Conservation (phyloP, 2,797 vertebrate genomes). For the Thamnophis elegans region DNA sequence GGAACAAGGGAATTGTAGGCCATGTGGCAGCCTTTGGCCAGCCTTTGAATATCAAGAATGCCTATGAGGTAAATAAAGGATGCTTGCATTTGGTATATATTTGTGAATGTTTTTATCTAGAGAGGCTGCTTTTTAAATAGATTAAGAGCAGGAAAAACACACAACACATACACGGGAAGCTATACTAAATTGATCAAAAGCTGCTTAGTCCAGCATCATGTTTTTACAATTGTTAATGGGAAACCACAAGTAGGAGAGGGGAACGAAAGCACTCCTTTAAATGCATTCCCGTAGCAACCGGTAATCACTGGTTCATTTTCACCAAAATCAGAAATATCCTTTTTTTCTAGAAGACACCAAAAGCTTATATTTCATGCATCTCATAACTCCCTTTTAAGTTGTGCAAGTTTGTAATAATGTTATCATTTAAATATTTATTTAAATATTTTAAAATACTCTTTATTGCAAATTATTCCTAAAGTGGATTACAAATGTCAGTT, state of each 20-base stretch:
- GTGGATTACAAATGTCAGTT: background rate
- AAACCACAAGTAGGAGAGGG: background rate
- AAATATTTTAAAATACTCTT: background rate
- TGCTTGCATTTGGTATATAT: background rate
- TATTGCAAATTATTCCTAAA: background rate
- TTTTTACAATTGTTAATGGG: background rate
- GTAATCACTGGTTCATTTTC: background rate
- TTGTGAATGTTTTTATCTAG: background rate
- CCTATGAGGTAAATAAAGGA: slow-evolving; percentile 84
- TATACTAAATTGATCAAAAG: background rate
- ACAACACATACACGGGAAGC: background rate
- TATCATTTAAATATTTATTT: background rate
- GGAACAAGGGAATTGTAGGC: slow-evolving; percentile 98
- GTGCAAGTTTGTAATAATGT: background rate
- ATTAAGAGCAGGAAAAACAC: background rate
- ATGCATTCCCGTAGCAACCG: background rate
- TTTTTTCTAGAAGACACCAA: background rate
- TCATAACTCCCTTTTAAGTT: background rate
- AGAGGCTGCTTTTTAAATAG: background rate
- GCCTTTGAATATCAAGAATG: slow-evolving; percentile 92
- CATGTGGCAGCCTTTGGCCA: slow-evolving; percentile 90
- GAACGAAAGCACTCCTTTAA: background rate
- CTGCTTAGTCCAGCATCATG: background rate
- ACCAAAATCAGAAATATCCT: background rate
- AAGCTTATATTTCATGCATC: background rate